Percentiles rank a stretch among this genome's conserved stretches.
These are phyloP conservation scores for Monochamus saltuarius DNA, from an alignment of 1,140 invertebrate genomes.

Conservation along the genomic window DNA sequence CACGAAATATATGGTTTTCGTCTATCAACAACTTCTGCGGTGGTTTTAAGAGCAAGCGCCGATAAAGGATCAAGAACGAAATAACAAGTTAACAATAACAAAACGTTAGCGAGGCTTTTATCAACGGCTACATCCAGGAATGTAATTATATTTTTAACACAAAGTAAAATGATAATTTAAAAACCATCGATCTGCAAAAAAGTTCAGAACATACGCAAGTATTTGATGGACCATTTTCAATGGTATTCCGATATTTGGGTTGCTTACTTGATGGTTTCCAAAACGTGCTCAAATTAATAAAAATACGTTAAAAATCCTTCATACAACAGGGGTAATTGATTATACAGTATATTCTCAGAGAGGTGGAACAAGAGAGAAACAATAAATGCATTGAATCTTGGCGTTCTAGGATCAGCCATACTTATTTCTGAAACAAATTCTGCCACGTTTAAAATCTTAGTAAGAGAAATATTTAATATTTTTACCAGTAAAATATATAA, in stretches of 20 bases:
- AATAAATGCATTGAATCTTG: too few species aligned
- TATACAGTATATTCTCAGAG: neutral
- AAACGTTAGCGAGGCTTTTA: constrained; percentile 41
- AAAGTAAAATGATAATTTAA: constrained; percentile 37
- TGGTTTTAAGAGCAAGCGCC: constrained; percentile 11
- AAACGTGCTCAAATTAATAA: too few species aligned
- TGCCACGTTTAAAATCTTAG: too few species aligned
- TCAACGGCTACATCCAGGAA: constrained; percentile 41
- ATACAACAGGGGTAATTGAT: neutral
- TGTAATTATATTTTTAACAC: constrained; percentile 36
- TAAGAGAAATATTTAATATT: too few species aligned
- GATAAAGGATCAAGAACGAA: constrained; percentile 25
- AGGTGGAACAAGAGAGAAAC: constrained; percentile 8
- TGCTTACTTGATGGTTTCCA: too few species aligned
- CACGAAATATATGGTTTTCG: constrained; percentile 10
- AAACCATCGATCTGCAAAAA: constrained; percentile 26
- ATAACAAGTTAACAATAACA: constrained; percentile 46
- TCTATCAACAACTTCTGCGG: constrained; percentile 9
- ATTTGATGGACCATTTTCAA: neutral
- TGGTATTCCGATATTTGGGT: too few species aligned
- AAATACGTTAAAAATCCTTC: too few species aligned
- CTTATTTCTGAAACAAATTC: too few species aligned
- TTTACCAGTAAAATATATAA: too few species aligned
- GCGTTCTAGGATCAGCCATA: too few species aligned
- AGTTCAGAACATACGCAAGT: constrained; percentile 29